A percentile compares a stretch with the other conserved stretches of the same genome.
These are phyloP conservation scores for Drosophila teissieri DNA, from an alignment of 1,140 invertebrate species.

Conservation along the genomic window DNA sequence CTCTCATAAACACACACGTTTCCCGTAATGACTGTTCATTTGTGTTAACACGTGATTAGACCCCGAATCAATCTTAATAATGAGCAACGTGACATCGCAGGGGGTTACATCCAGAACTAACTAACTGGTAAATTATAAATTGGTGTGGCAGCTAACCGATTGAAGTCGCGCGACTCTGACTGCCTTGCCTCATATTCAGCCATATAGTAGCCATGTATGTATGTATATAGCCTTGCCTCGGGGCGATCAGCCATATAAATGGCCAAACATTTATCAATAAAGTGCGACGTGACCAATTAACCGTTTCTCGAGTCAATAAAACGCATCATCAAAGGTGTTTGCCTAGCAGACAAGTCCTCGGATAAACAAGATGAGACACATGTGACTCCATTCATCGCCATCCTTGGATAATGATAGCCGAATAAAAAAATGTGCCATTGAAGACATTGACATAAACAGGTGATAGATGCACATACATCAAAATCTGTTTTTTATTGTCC, in stretches of 20 bases:
- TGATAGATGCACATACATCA: conserved; percentile 1
- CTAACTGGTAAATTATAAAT: conserved; percentile 3
- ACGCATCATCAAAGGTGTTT: conserved; percentile 27
- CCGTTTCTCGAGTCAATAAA: conserved; percentile 57
- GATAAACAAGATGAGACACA: conserved; percentile 18
- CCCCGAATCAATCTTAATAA: conserved; percentile 75
- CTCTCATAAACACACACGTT: conserved; percentile 15
- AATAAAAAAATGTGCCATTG: conserved; percentile 21
- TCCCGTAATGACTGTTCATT: conserved; percentile 76
- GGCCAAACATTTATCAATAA: conserved; percentile 73
- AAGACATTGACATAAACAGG: conserved; percentile 22
- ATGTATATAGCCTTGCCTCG: no score
- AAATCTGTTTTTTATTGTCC: conserved; percentile 14
- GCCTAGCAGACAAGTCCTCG: conserved; percentile 20
- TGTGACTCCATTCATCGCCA: conserved; percentile 18
- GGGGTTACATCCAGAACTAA: conserved; percentile 4
- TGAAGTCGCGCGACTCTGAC: conserved; percentile 73
- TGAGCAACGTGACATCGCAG: conserved; percentile 69
- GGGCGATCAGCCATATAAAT: conserved; percentile 42
- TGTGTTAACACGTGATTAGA: conserved; percentile 80
- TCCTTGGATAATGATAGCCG: conserved; percentile 22
- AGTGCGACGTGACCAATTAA: conserved; percentile 72
- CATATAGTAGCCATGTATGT: no score
- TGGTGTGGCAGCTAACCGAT: conserved; percentile 62
- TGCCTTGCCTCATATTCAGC: conserved; percentile 40